Conservation (phyloP, 2,113 vertebrate genomes). For the Rhinichthys klamathensis region DNA sequence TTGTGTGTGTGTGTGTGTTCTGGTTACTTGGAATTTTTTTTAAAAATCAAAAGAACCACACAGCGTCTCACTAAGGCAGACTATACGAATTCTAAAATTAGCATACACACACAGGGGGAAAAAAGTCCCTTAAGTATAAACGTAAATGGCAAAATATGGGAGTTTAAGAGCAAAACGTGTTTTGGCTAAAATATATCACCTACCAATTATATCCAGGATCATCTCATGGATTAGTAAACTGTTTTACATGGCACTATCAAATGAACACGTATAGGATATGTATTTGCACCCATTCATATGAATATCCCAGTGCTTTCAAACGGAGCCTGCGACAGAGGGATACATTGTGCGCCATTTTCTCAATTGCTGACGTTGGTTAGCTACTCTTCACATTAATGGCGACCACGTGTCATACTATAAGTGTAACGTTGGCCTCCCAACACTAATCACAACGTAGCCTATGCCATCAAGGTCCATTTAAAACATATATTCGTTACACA, state of each 20-base stretch:
- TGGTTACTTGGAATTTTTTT: slow-evolving; percentile 1
- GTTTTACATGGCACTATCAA: background rate
- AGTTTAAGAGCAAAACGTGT: background rate
- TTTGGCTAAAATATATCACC: background rate
- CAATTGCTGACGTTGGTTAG: slow-evolving; percentile 65
- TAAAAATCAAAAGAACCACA: background rate
- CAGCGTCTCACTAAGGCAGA: background rate
- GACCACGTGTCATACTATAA: slow-evolving; percentile 66
- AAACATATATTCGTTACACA: background rate
- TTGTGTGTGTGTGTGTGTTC: background rate
- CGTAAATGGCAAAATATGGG: background rate
- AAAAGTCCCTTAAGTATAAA: background rate
- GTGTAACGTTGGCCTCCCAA: background rate
- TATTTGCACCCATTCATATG: slow-evolving; percentile 10
- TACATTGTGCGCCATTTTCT: slow-evolving; percentile 73
- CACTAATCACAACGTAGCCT: background rate
- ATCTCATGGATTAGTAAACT: background rate
- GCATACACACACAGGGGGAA: background rate
- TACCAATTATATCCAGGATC: background rate
- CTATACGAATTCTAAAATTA: background rate
- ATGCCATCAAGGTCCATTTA: background rate
- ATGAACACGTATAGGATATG: background rate
- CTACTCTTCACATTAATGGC: slow-evolving; percentile 57
- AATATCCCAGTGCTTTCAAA: slow-evolving; percentile 16
- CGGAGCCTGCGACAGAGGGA: slow-evolving; percentile 1